Conservation (phyloP, 2,113 vertebrate genomes). For the Atrichornis clamosus region DNA sequence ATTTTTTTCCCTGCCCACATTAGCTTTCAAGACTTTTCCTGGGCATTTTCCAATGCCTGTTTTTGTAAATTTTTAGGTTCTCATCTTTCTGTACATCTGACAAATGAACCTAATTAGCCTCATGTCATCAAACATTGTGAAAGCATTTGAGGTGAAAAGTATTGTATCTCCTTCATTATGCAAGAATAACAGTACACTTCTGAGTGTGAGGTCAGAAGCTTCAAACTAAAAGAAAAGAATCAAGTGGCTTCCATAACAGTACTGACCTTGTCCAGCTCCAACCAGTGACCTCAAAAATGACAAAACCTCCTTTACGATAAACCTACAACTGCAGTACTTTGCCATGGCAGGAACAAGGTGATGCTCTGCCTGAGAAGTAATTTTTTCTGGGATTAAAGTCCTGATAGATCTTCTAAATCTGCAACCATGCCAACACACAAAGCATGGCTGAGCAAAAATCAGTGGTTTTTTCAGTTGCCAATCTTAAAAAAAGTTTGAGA, state of each 20-base stretch:
- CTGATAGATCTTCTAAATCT: not conserved
- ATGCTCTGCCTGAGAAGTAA: not conserved
- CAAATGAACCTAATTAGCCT: not conserved
- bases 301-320: not conserved
- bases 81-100: not conserved
- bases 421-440: not conserved
- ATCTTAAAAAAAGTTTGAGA: not conserved
- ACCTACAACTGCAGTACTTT: not conserved
- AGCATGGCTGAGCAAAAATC: not conserved
- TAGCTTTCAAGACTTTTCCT: not conserved
- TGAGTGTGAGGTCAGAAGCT: not conserved
- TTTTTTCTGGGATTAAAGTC: not conserved
- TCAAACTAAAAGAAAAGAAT: not conserved
- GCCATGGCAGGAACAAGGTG: not conserved
- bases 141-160: not conserved
- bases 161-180: not conserved
- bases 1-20: not conserved
- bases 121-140: not conserved
- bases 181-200: not conserved
- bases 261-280: not conserved
- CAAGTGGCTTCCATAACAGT: not conserved
- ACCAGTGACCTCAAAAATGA: not conserved
- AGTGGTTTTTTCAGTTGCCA: not conserved
- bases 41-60: not conserved
- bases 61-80: not conserved